Conservation (phyloP, 2,888 invertebrate genomes). For the Dynastes hyllus region DNA sequence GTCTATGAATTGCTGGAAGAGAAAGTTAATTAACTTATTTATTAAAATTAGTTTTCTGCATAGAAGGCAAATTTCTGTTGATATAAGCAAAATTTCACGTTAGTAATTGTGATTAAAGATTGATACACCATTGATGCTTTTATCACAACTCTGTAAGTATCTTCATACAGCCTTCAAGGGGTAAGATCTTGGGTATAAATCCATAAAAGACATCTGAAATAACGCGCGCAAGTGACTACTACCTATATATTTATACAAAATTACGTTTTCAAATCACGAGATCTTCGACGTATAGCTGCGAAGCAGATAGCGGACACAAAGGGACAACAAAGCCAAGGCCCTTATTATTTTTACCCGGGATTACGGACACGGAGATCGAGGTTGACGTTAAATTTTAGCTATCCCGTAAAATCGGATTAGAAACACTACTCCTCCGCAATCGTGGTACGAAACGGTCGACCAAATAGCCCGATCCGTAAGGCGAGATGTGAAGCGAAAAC, state of each 20-base stretch:
- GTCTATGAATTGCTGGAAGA: no score
- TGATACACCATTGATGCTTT: background rate
- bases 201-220: no score
- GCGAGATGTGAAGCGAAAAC: background rate
- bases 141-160: no score
- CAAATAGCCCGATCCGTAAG: slow-evolving; percentile 27
- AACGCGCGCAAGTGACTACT: background rate
- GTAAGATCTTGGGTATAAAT: no score
- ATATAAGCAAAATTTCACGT: no score
- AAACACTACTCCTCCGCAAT: slow-evolving; percentile 47
- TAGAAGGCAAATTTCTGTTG: no score
- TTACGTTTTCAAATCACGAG: slow-evolving; percentile 21
- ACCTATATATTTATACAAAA: slow-evolving; percentile 17
- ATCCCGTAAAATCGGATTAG: slow-evolving; percentile 57
- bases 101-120: background rate
- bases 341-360: slow-evolving; percentile 64
- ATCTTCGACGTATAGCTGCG: slow-evolving; percentile 32
- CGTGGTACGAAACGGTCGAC: slow-evolving; percentile 35
- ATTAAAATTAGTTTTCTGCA: no score
- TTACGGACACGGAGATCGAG: slow-evolving; percentile 61
- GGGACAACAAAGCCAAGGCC: slow-evolving; percentile 48
- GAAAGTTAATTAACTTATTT: no score
- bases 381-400: slow-evolving; percentile 65
- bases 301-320: background rate
- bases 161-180: no score